phyloP scores from a whole-genome alignment of 2,888 invertebrate species.

The Cheilosia soror region DNA sequence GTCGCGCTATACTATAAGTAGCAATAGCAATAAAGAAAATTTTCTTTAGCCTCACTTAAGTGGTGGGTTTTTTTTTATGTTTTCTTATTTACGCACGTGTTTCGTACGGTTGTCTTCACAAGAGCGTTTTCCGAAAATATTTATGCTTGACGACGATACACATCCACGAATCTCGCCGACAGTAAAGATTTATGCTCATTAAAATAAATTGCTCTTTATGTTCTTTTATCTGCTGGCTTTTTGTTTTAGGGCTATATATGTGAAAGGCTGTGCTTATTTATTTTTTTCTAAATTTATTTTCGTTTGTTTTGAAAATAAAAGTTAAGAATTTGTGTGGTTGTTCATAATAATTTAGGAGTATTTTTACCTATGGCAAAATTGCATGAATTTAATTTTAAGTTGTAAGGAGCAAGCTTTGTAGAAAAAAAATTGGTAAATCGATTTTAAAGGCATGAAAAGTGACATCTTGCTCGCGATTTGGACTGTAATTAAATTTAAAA shows the following conservation, averaged over 20 bases:
- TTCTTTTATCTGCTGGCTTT: constrained; percentile 53
- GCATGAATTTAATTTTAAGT: too few species aligned
- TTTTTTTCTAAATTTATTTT: too few species aligned
- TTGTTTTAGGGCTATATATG: constrained; percentile 20
- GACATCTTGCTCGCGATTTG: too few species aligned
- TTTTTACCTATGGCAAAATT: too few species aligned
- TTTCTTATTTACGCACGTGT: constrained; percentile 51
- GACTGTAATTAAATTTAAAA: too few species aligned
- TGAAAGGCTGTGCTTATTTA: too few species aligned
- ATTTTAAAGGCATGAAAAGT: too few species aligned
- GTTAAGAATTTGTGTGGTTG: too few species aligned
- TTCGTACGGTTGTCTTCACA: background rate
- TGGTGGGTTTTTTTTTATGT: constrained; percentile 34
- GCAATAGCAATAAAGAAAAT: constrained; percentile 34
- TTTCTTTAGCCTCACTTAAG: constrained; percentile 38
- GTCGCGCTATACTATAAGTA: background rate
- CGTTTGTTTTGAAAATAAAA: too few species aligned
- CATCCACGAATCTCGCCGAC: constrained; percentile 27
- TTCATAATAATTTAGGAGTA: too few species aligned
- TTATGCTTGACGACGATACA: constrained; percentile 25
- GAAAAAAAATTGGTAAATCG: too few species aligned
- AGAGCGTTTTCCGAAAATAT: constrained; percentile 24
- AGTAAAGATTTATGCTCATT: constrained; percentile 64
- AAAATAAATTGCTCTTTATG: constrained; percentile 65
- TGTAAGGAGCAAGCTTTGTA: too few species aligned